Conservation (phyloP, 2,888 invertebrate genomes). For the Tanypteryx hageni region DNA sequence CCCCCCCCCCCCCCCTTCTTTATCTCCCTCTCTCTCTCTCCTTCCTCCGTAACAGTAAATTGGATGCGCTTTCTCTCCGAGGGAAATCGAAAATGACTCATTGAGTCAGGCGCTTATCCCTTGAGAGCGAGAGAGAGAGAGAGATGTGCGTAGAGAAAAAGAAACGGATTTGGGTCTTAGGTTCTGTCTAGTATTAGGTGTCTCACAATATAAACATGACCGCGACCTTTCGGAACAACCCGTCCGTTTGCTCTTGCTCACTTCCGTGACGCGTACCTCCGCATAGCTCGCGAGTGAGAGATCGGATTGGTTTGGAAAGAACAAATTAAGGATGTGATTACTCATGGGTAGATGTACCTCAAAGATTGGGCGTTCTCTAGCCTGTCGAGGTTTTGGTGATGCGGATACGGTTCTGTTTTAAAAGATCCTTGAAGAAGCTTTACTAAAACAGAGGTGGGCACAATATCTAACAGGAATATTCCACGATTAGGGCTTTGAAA, state of each 20-base stretch:
- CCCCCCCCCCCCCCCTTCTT: background rate
- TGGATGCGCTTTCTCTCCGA: slow-evolving; percentile 4
- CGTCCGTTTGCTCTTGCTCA: too few relatives aligned
- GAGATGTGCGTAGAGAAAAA: background rate
- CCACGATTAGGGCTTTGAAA: too few relatives aligned
- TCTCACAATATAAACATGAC: background rate
- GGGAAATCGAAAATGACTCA: slow-evolving; percentile 32
- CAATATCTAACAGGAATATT: too few relatives aligned
- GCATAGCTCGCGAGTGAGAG: background rate
- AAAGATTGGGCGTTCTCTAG: too few relatives aligned
- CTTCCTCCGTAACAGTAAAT: slow-evolving; percentile 10
- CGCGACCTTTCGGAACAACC: too few relatives aligned
- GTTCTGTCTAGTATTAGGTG: background rate
- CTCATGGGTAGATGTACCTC: too few relatives aligned
- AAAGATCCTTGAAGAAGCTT: too few relatives aligned
- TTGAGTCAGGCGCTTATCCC: background rate
- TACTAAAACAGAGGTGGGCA: too few relatives aligned
- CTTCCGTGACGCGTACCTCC: too few relatives aligned
- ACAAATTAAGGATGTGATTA: background rate
- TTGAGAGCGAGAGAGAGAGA: background rate
- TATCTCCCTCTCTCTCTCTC: background rate
- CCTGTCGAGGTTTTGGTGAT: too few relatives aligned
- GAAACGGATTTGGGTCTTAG: slow-evolving; percentile 11
- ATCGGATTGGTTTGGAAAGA: background rate
- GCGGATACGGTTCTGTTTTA: too few relatives aligned